Percentiles rank a stretch among this genome's conserved stretches.
Evolutionary conservation across 2,797 vertebrate species (phyloP).

Genomic region (Dicrostonyx torquatus): DNA sequence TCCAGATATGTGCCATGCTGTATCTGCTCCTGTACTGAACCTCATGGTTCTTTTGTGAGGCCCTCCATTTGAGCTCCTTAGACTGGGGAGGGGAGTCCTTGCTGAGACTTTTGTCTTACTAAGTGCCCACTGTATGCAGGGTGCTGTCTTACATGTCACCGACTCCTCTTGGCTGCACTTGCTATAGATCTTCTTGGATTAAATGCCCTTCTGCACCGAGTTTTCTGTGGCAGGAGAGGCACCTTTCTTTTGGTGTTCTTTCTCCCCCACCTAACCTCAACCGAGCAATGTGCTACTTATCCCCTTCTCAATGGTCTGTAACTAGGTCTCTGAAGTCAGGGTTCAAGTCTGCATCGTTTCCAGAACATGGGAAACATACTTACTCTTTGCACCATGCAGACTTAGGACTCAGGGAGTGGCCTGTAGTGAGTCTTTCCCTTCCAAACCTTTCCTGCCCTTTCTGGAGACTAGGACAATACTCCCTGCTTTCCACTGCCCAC

Average conservation of each 20-base stretch:
- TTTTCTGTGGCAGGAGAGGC: neutral
- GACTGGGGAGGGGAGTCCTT: neutral
- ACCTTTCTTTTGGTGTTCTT: neutral
- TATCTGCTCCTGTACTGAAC: rapidly evolving
- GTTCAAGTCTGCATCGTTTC: neutral
- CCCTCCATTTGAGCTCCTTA: neutral
- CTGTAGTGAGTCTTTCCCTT: neutral
- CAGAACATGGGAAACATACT: neutral
- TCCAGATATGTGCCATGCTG: neutral
- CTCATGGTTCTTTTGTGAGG: neutral
- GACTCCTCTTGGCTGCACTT: neutral
- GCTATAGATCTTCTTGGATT: neutral
- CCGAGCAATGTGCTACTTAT: neutral
- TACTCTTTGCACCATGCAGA: neutral
- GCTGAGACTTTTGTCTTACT: neutral
- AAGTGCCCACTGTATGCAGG: neutral
- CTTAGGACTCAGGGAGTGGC: neutral
- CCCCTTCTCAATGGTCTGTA: neutral
- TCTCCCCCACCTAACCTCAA: neutral
- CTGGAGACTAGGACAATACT: neutral
- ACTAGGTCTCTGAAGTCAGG: neutral
- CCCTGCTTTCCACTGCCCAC: neutral
- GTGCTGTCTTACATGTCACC: neutral
- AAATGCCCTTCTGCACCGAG: neutral
- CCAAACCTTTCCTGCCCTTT: neutral